Base-by-base conservation (phyloP, 2,797 vertebrate genomes). In the Mormyrops boulengeri region DNA sequence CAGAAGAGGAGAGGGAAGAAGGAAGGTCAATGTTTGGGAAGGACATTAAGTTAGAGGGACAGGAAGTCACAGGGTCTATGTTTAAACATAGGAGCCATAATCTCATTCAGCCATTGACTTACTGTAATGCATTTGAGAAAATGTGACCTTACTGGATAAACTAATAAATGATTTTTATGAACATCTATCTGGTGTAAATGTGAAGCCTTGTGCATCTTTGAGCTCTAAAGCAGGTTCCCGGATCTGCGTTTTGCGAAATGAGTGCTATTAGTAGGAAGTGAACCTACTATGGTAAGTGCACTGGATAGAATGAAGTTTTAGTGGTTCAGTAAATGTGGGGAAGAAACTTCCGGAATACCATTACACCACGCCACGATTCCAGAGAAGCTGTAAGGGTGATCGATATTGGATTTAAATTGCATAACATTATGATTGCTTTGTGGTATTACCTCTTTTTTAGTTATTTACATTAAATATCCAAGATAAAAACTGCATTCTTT, bases 61-160 rank as follows among this genome's bases (percentile, higher is more conserved):
- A n/a, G 50, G 30, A 19, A 38, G 8, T 4, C 50, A 7, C 12
- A 57, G 49, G 57, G 52, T 34, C 41, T 49, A 22, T 26, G 49
- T 19, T 50, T 26, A 85, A 49, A 85, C 82, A 30, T 22, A 26
- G 44, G 82, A 85, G 14, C 19, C 49, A 17, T 88, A 19, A 88
- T 88, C 53, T 62, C 82, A 85, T 87, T 87, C 19, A 41, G 38
- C 34, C 55, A 30, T 62, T 41, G 55, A 62, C 55, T 88, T 88
- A 88, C 53, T 88, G 34, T 88, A 44, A 62, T 44, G 86, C 86
- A 88, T 88, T 62, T 44, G 14, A 62, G 86, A 52, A 66, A 44
- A 38, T 30, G 14, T 34, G 8, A 57, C n/a, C 50, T 55, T 53
- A 55, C 50, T 57, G 85, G 26, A 87, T 57, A 60, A 44, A n/a